Evolutionary conservation across 2,797 vertebrate species (phyloP).

Genomic region (Tarsius wallacei): DNA sequence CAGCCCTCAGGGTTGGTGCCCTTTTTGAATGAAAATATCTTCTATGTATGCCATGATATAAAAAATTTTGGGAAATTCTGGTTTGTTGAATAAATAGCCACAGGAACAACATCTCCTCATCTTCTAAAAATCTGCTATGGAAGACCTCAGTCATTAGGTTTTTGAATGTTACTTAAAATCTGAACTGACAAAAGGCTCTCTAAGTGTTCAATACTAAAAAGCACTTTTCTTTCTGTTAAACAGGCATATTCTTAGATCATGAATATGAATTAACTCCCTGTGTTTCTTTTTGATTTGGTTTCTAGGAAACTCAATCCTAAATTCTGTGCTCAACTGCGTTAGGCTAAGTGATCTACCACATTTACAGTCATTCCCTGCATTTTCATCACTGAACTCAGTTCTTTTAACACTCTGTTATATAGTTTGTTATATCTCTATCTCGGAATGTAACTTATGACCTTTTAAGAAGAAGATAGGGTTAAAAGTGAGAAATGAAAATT

Average conservation of each 20-base stretch:
- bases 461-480: slow-evolving; percentile 31
- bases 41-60: background rate
- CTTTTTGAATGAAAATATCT: background rate
- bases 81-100: background rate
- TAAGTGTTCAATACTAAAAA: background rate
- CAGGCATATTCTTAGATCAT: background rate
- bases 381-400: background rate
- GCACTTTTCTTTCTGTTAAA: background rate
- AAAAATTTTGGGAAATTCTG: background rate
- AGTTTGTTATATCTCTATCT: background rate
- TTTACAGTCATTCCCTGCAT: background rate
- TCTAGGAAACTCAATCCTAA: slow-evolving; percentile 21
- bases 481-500: slow-evolving; percentile 58
- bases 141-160: background rate
- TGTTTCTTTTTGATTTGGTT: slow-evolving; percentile 40
- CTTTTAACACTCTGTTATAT: background rate
- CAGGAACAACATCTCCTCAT: background rate
- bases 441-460: background rate
- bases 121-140: background rate
- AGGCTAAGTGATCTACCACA: background rate
- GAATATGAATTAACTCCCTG: slow-evolving; percentile 2
- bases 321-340: background rate
- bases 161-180: background rate
- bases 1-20: background rate
- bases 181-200: background rate